These are phyloP conservation scores for Drosophila gunungcola DNA, from an alignment of 1,140 invertebrate species.

Conservation along the genomic window DNA sequence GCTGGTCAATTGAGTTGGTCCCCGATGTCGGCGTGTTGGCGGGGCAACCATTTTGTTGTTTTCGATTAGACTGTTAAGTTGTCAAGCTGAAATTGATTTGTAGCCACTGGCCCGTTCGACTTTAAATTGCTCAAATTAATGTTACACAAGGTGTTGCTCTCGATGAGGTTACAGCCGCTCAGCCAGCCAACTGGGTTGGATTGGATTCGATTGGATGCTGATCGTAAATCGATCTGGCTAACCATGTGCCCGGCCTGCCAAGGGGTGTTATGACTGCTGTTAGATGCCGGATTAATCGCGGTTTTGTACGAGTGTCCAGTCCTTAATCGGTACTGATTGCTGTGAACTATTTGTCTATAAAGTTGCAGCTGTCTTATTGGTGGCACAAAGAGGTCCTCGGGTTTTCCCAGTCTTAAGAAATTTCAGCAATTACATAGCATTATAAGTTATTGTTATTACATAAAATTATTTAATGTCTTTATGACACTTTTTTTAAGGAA, in stretches of 20 bases:
- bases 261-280: conserved; percentile 51
- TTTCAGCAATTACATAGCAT: no score
- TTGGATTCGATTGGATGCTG: conserved; percentile 9
- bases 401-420: not conserved
- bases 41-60: conserved; percentile 79
- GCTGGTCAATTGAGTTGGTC: conserved; percentile 80
- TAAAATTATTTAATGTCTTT: no score
- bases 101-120: conserved; percentile 57
- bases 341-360: conserved; percentile 20
- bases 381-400: not conserved
- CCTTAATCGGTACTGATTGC: conserved; percentile 36
- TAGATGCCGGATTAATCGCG: conserved; percentile 46
- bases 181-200: not conserved
- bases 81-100: conserved; percentile 83
- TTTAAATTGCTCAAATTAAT: conserved; percentile 64
- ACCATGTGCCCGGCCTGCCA: conserved; percentile 23
- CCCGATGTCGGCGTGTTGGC: conserved; percentile 24
- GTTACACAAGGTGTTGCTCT: conserved; percentile 60
- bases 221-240: conserved; percentile 50
- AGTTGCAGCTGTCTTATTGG: conserved; percentile 8
- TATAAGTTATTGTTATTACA: no score
- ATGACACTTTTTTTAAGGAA: no score
- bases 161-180: conserved; percentile 41
- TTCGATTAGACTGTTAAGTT: conserved; percentile 84
- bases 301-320: conserved; percentile 42